These are phyloP conservation scores for Bilobella aurantiaca DNA, from an alignment of 1,140 invertebrate genomes.

Conservation along the genomic window DNA sequence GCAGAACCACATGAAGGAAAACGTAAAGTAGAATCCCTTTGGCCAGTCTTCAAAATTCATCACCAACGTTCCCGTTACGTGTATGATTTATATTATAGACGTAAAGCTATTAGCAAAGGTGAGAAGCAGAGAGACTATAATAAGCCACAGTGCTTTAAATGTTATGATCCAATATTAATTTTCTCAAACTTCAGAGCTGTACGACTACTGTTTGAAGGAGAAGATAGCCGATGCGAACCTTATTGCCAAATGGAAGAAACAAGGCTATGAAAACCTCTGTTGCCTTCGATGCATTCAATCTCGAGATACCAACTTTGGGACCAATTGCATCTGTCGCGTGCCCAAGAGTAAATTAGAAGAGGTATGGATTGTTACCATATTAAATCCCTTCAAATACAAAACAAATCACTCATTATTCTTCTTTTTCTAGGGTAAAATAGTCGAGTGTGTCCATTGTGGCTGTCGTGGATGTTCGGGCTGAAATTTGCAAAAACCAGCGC, in stretches of 20 bases:
- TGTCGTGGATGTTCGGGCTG: slow-evolving; percentile 88
- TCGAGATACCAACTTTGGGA: slow-evolving; percentile 97
- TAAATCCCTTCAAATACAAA: too few species aligned
- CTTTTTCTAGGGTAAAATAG: slow-evolving; percentile 67
- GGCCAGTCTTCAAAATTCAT: slow-evolving; percentile 99
- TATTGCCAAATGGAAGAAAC: slow-evolving; percentile 99
- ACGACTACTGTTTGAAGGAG: slow-evolving; percentile 93
- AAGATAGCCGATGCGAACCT: slow-evolving; percentile 95
- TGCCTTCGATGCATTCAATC: slow-evolving; percentile 98
- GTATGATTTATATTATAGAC: slow-evolving; percentile 89
- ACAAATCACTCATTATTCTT: too few species aligned
- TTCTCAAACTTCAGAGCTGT: slow-evolving; percentile 63
- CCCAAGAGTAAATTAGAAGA: slow-evolving; percentile 97
- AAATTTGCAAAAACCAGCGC: too few species aligned
- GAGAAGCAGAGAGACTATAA: slow-evolving; percentile 27
- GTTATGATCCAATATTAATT: slow-evolving; percentile 7
- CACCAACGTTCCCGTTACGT: slow-evolving; percentile 97
- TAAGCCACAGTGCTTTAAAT: background rate
- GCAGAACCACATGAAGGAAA: slow-evolving; percentile 98
- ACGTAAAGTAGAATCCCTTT: slow-evolving; percentile 92
- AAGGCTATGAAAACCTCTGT: slow-evolving; percentile 98
- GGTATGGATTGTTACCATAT: too few species aligned
- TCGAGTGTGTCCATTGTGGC: slow-evolving; percentile 95
- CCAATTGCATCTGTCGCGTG: slow-evolving; percentile 97
- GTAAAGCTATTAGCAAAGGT: slow-evolving; percentile 90